These are phyloP conservation scores for Aphaenogaster floridana DNA, from an alignment of 1,140 invertebrate species.

Conservation along the genomic window DNA sequence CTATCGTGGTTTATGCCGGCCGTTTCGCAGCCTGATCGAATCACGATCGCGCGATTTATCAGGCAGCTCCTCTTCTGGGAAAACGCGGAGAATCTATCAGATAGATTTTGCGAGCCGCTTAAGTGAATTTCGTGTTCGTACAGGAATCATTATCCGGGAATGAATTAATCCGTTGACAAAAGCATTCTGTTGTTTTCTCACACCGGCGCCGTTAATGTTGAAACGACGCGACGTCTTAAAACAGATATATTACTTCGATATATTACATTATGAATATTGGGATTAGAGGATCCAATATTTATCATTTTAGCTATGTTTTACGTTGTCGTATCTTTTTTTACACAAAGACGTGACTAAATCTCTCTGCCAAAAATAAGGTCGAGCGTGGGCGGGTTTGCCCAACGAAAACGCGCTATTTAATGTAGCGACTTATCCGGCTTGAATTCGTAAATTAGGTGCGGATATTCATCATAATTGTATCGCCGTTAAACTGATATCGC, in stretches of 20 bases:
- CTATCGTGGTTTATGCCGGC: constrained; percentile 29
- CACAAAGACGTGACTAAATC: neutral
- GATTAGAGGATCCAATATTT: neutral
- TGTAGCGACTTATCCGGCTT: constrained; percentile 36
- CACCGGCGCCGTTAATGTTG: neutral
- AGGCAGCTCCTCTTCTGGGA: neutral
- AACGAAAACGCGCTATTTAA: constrained; percentile 24
- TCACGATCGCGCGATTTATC: constrained; percentile 46
- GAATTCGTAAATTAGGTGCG: constrained; percentile 54
- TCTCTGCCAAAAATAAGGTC: neutral
- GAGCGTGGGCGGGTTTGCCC: too few relatives aligned
- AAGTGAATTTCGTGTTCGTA: constrained; percentile 26
- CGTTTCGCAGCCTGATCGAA: constrained; percentile 39
- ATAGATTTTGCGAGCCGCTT: neutral
- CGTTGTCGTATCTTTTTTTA: neutral
- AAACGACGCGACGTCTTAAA: neutral
- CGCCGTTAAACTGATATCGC: constrained; percentile 57
- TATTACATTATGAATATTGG: neutral
- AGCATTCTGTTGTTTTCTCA: neutral
- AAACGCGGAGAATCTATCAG: neutral
- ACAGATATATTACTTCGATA: neutral
- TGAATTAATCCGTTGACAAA: neutral
- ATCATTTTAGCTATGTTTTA: neutral
- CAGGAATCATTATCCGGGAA: neutral
- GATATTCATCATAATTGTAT: constrained; percentile 62